phyloP scores from a whole-genome alignment of 2,113 vertebrate genomes.

The Junco hyemalis region DNA sequence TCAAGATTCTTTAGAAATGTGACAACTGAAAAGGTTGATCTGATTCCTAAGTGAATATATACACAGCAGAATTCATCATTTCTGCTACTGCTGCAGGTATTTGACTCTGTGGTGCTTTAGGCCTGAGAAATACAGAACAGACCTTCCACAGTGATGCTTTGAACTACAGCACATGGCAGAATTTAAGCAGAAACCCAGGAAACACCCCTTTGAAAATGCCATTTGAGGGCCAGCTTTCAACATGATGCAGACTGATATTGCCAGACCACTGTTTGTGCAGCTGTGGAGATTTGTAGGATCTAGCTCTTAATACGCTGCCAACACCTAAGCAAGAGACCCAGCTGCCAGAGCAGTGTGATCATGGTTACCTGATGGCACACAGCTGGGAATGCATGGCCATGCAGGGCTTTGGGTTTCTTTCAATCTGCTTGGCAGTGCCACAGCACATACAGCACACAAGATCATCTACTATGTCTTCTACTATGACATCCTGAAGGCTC shows the following conservation, averaged over 20 bases:
- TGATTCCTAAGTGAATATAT: background rate
- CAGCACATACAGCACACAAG: background rate
- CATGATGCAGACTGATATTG: fast-evolving
- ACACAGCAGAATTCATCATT: background rate
- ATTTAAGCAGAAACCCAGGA: background rate
- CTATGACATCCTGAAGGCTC: background rate
- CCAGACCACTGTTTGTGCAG: background rate
- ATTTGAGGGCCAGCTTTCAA: background rate
- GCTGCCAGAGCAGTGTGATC: background rate
- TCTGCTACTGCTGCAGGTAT: background rate
- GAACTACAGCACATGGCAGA: background rate
- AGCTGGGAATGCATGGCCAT: background rate
- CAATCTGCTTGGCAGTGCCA: background rate
- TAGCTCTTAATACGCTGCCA: background rate
- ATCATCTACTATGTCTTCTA: background rate
- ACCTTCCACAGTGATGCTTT: background rate
- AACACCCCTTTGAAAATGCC: background rate
- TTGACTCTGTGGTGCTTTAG: background rate
- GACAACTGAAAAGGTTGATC: background rate
- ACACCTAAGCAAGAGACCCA: background rate
- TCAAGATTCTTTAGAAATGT: background rate
- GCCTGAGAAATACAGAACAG: background rate
- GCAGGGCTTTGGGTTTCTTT: background rate
- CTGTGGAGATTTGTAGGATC: background rate
- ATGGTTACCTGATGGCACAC: background rate